Evolutionary conservation across 2,113 vertebrate genomes (phyloP).

Genomic region (Spermophilus dauricus): DNA sequence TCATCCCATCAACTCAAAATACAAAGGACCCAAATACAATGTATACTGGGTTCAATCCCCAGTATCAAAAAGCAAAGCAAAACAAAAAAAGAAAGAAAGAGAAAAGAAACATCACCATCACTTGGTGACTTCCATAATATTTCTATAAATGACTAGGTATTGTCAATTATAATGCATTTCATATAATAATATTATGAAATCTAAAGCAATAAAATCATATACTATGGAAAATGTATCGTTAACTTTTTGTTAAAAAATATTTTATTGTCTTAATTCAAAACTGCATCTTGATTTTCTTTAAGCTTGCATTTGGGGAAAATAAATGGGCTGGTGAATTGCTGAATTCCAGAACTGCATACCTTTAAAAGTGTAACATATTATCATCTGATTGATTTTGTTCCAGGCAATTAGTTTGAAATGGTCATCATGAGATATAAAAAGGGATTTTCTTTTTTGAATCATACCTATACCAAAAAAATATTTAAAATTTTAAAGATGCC

Average conservation of each 20-base stretch:
- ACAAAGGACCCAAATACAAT: background rate
- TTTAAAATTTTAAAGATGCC: background rate
- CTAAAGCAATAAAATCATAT: constrained; percentile 34
- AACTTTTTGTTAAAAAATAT: background rate
- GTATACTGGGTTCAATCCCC: background rate
- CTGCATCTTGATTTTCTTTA: constrained; percentile 24
- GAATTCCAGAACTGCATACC: background rate
- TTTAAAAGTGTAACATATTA: constrained; percentile 37
- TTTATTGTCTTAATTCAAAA: constrained; percentile 51
- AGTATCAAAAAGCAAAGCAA: background rate
- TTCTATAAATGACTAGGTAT: background rate
- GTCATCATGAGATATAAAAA: constrained; percentile 6
- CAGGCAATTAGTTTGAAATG: constrained; percentile 14
- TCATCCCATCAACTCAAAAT: background rate
- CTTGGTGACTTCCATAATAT: background rate
- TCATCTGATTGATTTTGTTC: constrained; percentile 26
- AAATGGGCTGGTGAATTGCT: constrained; percentile 45
- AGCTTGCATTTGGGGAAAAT: constrained; percentile 1
- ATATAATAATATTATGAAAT: background rate
- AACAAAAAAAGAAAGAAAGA: background rate
- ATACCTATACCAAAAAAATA: background rate
- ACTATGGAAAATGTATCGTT: constrained; percentile 13
- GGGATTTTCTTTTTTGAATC: background rate
- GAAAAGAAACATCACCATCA: background rate
- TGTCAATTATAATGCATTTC: constrained; percentile 10